These are phyloP conservation scores for Tringa solitaria DNA, from an alignment of 2,113 vertebrate species.

Conservation along the genomic window DNA sequence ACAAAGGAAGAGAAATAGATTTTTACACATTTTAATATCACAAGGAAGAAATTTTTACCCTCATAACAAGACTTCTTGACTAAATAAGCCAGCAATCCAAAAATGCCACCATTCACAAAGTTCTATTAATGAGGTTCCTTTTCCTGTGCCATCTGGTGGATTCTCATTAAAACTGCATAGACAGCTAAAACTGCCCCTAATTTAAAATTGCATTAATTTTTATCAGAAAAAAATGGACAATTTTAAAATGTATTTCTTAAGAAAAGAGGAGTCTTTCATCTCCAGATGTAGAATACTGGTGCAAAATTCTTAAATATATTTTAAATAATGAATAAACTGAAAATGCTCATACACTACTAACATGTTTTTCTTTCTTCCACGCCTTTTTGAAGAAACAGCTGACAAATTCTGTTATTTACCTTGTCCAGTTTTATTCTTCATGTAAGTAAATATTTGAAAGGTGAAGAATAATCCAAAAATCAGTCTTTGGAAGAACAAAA, in stretches of 20 bases:
- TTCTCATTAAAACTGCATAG: background rate
- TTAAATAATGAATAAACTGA: background rate
- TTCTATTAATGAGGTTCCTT: background rate
- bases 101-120: background rate
- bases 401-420: background rate
- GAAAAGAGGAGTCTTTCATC: background rate
- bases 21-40: background rate
- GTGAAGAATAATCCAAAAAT: background rate
- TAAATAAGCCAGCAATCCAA: background rate
- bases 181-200: background rate
- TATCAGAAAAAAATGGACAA: background rate
- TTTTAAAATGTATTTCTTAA: background rate
- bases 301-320: background rate
- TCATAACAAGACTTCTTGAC: background rate
- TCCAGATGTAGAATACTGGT: background rate
- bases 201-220: background rate
- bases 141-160: conserved; percentile 20
- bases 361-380: background rate
- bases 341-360: background rate
- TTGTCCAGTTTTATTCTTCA: background rate
- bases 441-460: background rate
- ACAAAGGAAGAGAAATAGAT: background rate
- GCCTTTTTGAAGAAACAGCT: background rate
- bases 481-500: background rate
- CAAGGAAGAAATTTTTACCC: background rate